Conservation (phyloP, 2,797 vertebrate genomes). For the Cirrhinus mrigala region DNA sequence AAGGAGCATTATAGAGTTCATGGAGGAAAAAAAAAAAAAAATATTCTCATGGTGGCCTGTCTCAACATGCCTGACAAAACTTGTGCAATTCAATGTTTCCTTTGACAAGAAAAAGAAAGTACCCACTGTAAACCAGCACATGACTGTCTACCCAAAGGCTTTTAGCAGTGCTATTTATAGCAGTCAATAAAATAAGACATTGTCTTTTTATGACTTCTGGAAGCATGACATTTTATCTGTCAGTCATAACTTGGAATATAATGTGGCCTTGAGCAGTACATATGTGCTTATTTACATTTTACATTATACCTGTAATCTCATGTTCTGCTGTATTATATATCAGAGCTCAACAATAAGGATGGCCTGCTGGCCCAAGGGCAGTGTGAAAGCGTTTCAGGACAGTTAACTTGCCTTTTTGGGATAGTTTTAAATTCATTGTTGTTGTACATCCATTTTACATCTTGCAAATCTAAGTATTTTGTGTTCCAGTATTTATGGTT, state of each 20-base stretch:
- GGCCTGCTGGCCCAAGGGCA: not conserved
- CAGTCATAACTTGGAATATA: slow-evolving; percentile 3
- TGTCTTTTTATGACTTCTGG: not conserved
- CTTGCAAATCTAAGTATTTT: not conserved
- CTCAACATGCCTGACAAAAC: not conserved
- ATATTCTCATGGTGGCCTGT: not conserved
- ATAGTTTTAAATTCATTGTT: not conserved
- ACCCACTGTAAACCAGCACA: not conserved
- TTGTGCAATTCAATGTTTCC: not conserved
- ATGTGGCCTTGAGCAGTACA: slow-evolving; percentile 32
- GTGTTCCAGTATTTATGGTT: no score
- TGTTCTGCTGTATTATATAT: not conserved
- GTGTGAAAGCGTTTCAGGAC: not conserved
- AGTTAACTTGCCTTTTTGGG: not conserved
- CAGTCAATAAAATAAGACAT: not conserved
- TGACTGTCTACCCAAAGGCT: not conserved
- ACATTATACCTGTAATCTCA: not conserved
- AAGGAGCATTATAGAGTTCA: not conserved
- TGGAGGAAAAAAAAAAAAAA: no score
- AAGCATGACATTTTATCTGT: slow-evolving; percentile 19
- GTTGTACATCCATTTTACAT: not conserved
- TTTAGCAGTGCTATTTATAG: not conserved
- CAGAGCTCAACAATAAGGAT: not conserved
- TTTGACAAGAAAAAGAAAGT: not conserved
- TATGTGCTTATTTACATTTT: not conserved